Evolutionary conservation across 2,113 vertebrate genomes (phyloP), one percentile per base, ranked within the genome.

Genomic region (Rhinopomastus cyanomelas): DNA sequence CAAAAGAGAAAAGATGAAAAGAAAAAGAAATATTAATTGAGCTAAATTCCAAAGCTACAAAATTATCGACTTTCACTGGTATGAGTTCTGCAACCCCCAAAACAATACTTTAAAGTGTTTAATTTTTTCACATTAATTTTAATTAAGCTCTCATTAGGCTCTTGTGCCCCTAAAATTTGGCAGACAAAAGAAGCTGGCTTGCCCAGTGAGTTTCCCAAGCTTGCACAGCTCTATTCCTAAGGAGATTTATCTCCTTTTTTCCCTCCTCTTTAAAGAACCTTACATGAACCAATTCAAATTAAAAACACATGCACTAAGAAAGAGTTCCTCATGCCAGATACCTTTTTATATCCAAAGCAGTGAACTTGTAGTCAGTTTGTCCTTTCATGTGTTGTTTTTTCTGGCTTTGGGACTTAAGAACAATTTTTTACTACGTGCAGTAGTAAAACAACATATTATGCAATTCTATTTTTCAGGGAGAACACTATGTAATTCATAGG

Each of bases 381-480:
- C 95, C 93, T 95, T 96, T 96, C 94, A 96, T 94, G 90, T 96
- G 92, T 93, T 97, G 96, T 96, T 97, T 97, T 97, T 96, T 94
- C 96, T 97, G 95, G 95, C 96, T 94, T 95, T 86, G 79, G 69
- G 92, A 87, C 89, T 89, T 91, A 96, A 95, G 96, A 96, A 94
- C 96, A 95, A 95, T 95, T 97, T 97, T 97, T 95, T 96, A 97
- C 96, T 97, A 96, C 90, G 95, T 95, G 96, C 95, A 96, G 96
- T 96, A 97, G 96, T 97, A 97, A 96, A 97, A 95, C 94, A 97
- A 96, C 95, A 97, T 96, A 97, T 97, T 97, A 97, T 96, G 96
- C 97, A 96, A 96, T 95, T 94, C 91, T 95, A 81, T 96, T 96
- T 97, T 96, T 95, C 95, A 95, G 83, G 91, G 94, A 95, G 95